phyloP scores from a whole-genome alignment of 1,140 invertebrate species.

The Pseudoatta argentina region DNA sequence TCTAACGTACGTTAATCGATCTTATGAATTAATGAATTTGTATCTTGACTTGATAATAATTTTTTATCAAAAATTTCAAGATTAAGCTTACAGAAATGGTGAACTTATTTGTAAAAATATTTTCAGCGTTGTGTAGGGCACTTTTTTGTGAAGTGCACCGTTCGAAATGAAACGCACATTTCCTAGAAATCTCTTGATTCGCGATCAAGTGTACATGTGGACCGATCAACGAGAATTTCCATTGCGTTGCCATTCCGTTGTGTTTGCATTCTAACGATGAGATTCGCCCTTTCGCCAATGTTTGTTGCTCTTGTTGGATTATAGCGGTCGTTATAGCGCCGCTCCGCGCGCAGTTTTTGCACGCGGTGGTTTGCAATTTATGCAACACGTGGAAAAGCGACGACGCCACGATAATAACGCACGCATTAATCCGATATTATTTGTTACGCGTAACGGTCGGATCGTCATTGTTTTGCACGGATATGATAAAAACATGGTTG shows the following conservation, averaged over 20 bases:
- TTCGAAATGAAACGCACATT: slow-evolving; percentile 29
- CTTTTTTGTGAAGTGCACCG: neutral
- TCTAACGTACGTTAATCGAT: neutral
- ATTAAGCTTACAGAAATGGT: neutral
- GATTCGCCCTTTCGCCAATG: slow-evolving; percentile 31
- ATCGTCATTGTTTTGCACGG: slow-evolving; percentile 53
- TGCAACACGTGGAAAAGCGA: slow-evolving; percentile 48
- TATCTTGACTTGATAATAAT: neutral
- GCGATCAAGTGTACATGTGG: neutral
- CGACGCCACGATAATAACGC: slow-evolving; percentile 48
- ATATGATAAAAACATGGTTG: slow-evolving; percentile 43
- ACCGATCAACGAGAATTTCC: slow-evolving; percentile 39
- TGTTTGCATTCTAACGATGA: slow-evolving; percentile 53
- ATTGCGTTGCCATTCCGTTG: slow-evolving; percentile 3
- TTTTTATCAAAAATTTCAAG: neutral
- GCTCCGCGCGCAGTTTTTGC: slow-evolving; percentile 45
- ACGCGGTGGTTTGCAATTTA: slow-evolving; percentile 50
- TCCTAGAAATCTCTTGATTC: slow-evolving; percentile 39
- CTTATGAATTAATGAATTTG: neutral
- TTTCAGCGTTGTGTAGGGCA: neutral
- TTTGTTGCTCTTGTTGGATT: slow-evolving; percentile 57
- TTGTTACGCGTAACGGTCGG: slow-evolving; percentile 54
- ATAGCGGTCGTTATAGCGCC: slow-evolving; percentile 12
- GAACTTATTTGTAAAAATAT: neutral
- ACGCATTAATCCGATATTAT: slow-evolving; percentile 61